Evolutionary conservation across 35 echinoderm and acorn worm species (phyloP).

Genomic region (Hemicentrotus pulcherrimus): DNA sequence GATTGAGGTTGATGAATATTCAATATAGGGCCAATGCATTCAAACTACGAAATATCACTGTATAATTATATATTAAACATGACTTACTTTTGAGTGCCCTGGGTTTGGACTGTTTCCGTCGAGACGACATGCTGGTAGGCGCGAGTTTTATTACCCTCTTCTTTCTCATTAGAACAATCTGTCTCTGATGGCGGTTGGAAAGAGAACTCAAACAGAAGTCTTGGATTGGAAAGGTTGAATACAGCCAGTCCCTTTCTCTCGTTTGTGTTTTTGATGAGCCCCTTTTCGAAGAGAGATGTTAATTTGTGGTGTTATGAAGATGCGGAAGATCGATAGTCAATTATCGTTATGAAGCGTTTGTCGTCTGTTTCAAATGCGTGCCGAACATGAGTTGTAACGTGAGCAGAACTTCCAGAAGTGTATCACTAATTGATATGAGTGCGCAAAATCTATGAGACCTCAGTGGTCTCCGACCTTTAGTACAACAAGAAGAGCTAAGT

Average conservation of each 20-base stretch:
- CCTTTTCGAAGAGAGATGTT: neutral
- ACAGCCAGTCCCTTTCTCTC: neutral
- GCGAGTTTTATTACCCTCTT: slow-evolving; percentile 26
- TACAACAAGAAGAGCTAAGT: neutral
- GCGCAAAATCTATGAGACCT: neutral
- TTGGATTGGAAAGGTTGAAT: neutral
- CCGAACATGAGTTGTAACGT: neutral
- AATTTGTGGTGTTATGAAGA: neutral
- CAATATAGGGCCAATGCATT: too few relatives aligned
- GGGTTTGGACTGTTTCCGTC: slow-evolving; percentile 41
- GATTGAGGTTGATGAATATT: too few relatives aligned
- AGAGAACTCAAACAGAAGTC: neutral
- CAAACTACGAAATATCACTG: too few relatives aligned
- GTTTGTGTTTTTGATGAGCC: neutral
- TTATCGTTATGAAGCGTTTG: neutral
- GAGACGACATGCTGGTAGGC: slow-evolving; percentile 15
- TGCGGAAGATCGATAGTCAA: neutral
- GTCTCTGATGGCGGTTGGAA: neutral
- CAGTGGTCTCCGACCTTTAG: neutral
- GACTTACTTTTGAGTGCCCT: slow-evolving; percentile 47
- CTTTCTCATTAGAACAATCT: slow-evolving; percentile 40
- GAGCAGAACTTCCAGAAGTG: too few relatives aligned
- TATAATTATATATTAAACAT: too few relatives aligned
- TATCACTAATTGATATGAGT: neutral
- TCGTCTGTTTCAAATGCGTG: neutral